These are phyloP conservation scores for Aramus guarauna DNA, from an alignment of 2,113 vertebrate species.

Conservation along the genomic window DNA sequence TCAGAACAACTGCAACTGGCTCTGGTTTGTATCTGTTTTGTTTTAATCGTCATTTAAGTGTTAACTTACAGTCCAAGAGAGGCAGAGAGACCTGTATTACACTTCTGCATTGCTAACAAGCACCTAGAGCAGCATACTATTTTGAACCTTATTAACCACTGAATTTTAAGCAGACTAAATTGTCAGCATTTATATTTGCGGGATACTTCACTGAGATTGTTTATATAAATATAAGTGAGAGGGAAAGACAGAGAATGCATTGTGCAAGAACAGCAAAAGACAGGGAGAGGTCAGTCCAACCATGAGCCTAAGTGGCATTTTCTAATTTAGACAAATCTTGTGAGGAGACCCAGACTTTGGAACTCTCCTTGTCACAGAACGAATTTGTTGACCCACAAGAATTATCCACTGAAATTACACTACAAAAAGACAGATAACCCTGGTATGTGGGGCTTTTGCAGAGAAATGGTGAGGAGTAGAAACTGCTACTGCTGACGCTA, in stretches of 20 bases:
- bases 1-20: constrained; percentile 41
- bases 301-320: not conserved
- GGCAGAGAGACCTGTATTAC: not conserved
- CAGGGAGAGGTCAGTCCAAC: not conserved
- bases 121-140: not conserved
- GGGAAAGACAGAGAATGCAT: not conserved
- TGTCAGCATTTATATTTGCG: not conserved
- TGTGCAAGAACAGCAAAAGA: not conserved
- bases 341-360: not conserved
- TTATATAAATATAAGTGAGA: not conserved
- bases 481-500: not conserved
- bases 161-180: constrained; percentile 48
- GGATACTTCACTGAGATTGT: not conserved
- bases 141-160: constrained; percentile 37
- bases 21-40: constrained; percentile 14
- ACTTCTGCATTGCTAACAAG: constrained; percentile 10
- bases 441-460: not conserved
- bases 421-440: not conserved
- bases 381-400: not conserved
- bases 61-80: not conserved
- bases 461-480: not conserved
- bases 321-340: not conserved
- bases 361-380: not conserved
- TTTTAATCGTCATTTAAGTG: constrained; percentile 8
- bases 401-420: not conserved